Evolutionary conservation across 2,888 invertebrate species (phyloP).

Genomic region (Lapara coniferarum): DNA sequence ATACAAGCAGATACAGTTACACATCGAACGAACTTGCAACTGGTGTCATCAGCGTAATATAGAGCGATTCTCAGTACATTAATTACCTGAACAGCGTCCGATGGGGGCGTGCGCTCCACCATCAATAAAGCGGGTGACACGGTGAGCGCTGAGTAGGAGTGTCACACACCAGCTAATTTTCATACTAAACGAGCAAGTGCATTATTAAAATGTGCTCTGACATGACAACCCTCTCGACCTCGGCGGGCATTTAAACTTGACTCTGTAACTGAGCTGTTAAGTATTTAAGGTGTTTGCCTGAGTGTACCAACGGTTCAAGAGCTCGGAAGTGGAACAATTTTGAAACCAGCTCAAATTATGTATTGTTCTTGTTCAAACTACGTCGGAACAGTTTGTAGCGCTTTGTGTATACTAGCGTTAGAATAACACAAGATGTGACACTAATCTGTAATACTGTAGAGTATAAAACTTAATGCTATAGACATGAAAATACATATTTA

Average conservation of each 20-base stretch:
- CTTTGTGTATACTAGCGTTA: not conserved
- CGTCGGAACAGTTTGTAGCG: constrained; percentile 21
- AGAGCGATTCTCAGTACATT: constrained; percentile 37
- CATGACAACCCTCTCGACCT: constrained; percentile 72
- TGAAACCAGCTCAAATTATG: constrained; percentile 33
- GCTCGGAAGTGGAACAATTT: constrained; percentile 39
- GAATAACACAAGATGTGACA: constrained; percentile 15
- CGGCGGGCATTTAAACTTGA: constrained; percentile 68
- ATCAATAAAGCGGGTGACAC: constrained; percentile 69
- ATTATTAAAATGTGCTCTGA: constrained; percentile 79
- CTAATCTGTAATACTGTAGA: not conserved
- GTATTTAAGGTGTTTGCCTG: constrained; percentile 67
- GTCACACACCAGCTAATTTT: constrained; percentile 75
- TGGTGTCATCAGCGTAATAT: not conserved
- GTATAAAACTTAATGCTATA: not conserved
- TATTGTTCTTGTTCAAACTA: constrained; percentile 18
- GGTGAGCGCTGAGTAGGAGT: constrained; percentile 49
- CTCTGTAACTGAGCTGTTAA: constrained; percentile 64
- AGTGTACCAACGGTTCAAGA: constrained; percentile 55
- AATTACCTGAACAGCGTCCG: constrained; percentile 50
- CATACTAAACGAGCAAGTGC: constrained; percentile 80
- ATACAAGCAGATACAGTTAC: too few relatives aligned
- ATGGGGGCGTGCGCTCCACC: constrained; percentile 44
- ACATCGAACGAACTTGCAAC: not conserved
- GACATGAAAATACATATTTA: too few relatives aligned